These are phyloP conservation scores for human DNA, from an alignment of 2,113 vertebrate species.

Conservation along the genomic window GRCh38 chr2:156087501-156088000, in stretches of 20 bases:
- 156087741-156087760: slow-evolving; percentile 87
- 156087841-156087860: slow-evolving; percentile 79
- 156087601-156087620: slow-evolving; percentile 82
- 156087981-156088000: slow-evolving; percentile 66
- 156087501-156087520: slow-evolving; percentile 32
- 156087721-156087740: slow-evolving; percentile 87
- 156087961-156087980: slow-evolving; percentile 39
- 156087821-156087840: slow-evolving; percentile 85
- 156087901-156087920: slow-evolving; percentile 68
- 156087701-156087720: slow-evolving; percentile 73
- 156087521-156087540: slow-evolving; percentile 62
- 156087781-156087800: slow-evolving; percentile 82
- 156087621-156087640: slow-evolving; percentile 81
- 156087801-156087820: slow-evolving; percentile 81
- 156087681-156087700: slow-evolving; percentile 74
- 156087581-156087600: slow-evolving; percentile 65
- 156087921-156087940: slow-evolving; percentile 62
- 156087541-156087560: slow-evolving; percentile 60
- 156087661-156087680: slow-evolving; percentile 85
- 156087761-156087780: slow-evolving; percentile 85
- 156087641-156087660: slow-evolving; percentile 84
- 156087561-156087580: slow-evolving; percentile 59
- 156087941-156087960: slow-evolving; percentile 78
- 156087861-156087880: slow-evolving; percentile 62
- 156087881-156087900: slow-evolving; percentile 69